Evolutionary conservation across 2,113 vertebrate genomes (phyloP).

Genomic region (Rhinolophus ferrumequinum): DNA sequence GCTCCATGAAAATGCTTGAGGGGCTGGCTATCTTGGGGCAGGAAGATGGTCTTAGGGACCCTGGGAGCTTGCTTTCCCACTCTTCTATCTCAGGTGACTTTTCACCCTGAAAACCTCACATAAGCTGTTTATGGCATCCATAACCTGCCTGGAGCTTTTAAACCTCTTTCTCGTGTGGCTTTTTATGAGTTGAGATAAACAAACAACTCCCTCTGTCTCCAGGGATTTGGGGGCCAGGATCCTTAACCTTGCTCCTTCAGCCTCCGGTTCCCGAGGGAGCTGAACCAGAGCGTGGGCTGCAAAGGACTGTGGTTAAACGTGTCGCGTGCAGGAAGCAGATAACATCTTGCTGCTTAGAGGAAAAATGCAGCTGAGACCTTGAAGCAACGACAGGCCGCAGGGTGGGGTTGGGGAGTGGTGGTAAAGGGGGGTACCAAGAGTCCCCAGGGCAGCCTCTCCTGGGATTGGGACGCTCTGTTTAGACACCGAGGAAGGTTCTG

Average conservation of each 20-base stretch:
- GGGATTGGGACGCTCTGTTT: neutral
- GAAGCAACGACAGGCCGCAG: neutral
- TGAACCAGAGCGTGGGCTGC: slow-evolving; percentile 14
- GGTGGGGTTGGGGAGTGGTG: no score
- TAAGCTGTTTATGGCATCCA: slow-evolving; percentile 44
- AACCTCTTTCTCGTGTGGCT: slow-evolving; percentile 4
- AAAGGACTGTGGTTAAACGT: neutral
- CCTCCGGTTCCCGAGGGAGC: neutral
- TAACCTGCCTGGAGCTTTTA: slow-evolving; percentile 34
- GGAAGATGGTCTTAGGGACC: neutral
- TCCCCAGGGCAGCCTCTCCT: neutral
- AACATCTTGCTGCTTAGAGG: neutral
- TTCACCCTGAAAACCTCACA: slow-evolving; percentile 49
- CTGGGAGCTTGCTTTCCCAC: neutral
- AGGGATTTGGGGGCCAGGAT: slow-evolving; percentile 6
- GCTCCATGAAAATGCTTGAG: neutral
- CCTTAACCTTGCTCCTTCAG: slow-evolving; percentile 44
- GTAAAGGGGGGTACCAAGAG: neutral
- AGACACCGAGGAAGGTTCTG: neutral
- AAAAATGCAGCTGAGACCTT: neutral
- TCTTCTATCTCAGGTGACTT: neutral
- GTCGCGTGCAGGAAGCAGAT: neutral
- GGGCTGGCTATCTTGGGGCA: neutral
- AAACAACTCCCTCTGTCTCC: slow-evolving; percentile 48
- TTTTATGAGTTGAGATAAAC: slow-evolving; percentile 68